A percentile compares a stretch with the other conserved stretches of the same genome.
These are phyloP conservation scores for Petrosia ficiformis DNA, from an alignment of 37 sponge, comb jelly and placozoan genomes.

Conservation along the genomic window DNA sequence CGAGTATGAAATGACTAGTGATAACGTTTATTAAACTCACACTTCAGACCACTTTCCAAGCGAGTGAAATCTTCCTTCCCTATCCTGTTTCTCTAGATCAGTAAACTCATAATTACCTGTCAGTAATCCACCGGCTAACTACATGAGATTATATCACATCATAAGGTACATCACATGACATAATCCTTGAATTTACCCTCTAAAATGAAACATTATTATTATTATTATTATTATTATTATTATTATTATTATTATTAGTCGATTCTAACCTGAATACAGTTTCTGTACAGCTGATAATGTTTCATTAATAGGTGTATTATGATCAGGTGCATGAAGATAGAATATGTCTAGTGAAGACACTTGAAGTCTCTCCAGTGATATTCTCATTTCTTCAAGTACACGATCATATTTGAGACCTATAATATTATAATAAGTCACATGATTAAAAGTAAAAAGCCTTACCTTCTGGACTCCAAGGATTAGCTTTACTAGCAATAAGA, in stretches of 20 bases:
- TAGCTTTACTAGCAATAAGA: constrained; percentile 72
- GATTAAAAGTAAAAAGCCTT: background rate
- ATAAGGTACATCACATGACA: too few species aligned
- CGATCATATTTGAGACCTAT: constrained; percentile 45
- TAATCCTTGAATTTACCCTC: constrained; percentile 88
- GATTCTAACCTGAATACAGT: constrained; percentile 57
- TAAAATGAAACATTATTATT: constrained; percentile 11
- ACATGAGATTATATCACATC: background rate
- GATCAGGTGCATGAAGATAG: constrained; percentile 91
- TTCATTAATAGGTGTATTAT: constrained; percentile 82
- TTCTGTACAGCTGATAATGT: constrained; percentile 75
- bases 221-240: too few species aligned
- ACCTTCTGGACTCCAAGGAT: constrained; percentile 51
- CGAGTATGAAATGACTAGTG: background rate
- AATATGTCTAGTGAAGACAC: constrained; percentile 70
- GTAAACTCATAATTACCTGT: constrained; percentile 62
- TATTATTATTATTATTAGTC: too few species aligned
- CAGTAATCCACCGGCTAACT: constrained; percentile 92
- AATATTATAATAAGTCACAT: background rate
- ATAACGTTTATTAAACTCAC: constrained; percentile 13
- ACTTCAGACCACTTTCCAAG: constrained; percentile 23
- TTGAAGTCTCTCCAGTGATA: constrained; percentile 60
- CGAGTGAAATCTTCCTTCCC: constrained; percentile 64
- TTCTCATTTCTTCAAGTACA: constrained; percentile 41
- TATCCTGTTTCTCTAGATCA: constrained; percentile 25